Conservation (phyloP, 2,888 invertebrate genomes). For the Alsophila aescularia region DNA sequence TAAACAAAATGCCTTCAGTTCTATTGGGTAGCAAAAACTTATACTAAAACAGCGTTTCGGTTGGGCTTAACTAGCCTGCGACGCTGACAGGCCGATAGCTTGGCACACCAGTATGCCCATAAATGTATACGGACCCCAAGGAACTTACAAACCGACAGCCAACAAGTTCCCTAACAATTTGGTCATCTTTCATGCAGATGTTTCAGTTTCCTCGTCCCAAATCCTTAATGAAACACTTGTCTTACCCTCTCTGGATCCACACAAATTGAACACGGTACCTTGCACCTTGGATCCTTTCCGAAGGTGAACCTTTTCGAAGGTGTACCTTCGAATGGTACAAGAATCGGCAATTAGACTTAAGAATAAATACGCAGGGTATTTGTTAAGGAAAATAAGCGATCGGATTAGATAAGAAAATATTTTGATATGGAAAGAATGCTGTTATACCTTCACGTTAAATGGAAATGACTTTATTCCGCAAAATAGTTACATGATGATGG, state of each 20-base stretch:
- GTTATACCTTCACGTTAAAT: no score
- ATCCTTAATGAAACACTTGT: slow-evolving; percentile 42
- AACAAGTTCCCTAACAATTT: not conserved
- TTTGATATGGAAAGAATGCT: no score
- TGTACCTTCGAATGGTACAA: slow-evolving; percentile 20
- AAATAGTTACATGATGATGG: no score
- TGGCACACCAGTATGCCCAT: no score
- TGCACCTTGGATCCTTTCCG: slow-evolving; percentile 7
- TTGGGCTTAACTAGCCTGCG: no score
- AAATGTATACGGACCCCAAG: no score
- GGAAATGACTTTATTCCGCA: no score
- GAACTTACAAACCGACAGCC: not conserved
- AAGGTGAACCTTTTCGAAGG: slow-evolving; percentile 11
- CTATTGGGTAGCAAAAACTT: no score
- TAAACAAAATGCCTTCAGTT: no score
- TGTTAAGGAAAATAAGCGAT: not conserved
- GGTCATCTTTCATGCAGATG: not conserved
- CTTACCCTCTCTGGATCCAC: slow-evolving; percentile 28
- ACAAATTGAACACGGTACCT: slow-evolving; percentile 30
- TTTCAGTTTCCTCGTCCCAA: slow-evolving; percentile 22
- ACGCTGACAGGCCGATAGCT: no score
- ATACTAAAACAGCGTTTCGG: no score
- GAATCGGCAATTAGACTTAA: slow-evolving; percentile 35
- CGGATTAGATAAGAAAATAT: no score
- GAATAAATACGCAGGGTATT: slow-evolving; percentile 17